Base-by-base conservation (phyloP, 2,113 vertebrate species). In the Abramis brama region DNA sequence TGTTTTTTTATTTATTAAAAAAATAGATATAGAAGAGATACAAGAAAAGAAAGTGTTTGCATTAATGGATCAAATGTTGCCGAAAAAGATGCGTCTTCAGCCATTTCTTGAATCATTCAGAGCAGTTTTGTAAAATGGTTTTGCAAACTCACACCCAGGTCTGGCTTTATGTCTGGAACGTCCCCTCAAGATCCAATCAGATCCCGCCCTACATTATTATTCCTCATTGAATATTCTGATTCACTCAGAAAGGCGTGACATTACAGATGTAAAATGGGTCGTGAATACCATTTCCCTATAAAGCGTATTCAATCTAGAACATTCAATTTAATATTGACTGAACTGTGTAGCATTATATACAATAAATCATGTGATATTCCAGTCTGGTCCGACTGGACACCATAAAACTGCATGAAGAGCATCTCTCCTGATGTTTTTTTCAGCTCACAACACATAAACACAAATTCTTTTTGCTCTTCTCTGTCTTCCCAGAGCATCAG, bases 291-390 rank as follows among this genome's bases (percentile, higher is more conserved):
- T 55, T 86, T 55, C 55, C 50, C 39, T 5, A n/a, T 86, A 57
- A 82, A 23, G 27, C 77, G 39, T 86, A 50, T 62, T 25, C 15
- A 79, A 62, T n/a, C 55, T 21, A 79, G 55, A 59, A 59, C 23
- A 62, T 79, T 36, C 1, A 39, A 39, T 43, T 33, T 77, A 33
- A 57, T 77, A 12, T 33, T 55, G 17, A 33, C 5, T 33, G 4
- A 55, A 55, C 75, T 21, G n/a, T 52, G 47, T 5, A 3, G 33
- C 4, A 75, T 10, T 17, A 27, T 6, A 50, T 52, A 30, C 6
- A 6, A 39, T 8, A 17, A 52, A 5, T 30, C n/a, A 27, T 68
- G 2, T 27, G 66, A 68, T 30, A 19, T 15, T 68, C 4, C 12
- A 23, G 33, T 39, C 33, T 70, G 66, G 36, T 36, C 21, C 19